A percentile compares a stretch with the other conserved stretches of the same genome.
Conservation (phyloP, 1,140 invertebrate species). For the Hylaeus volcanicus region DNA sequence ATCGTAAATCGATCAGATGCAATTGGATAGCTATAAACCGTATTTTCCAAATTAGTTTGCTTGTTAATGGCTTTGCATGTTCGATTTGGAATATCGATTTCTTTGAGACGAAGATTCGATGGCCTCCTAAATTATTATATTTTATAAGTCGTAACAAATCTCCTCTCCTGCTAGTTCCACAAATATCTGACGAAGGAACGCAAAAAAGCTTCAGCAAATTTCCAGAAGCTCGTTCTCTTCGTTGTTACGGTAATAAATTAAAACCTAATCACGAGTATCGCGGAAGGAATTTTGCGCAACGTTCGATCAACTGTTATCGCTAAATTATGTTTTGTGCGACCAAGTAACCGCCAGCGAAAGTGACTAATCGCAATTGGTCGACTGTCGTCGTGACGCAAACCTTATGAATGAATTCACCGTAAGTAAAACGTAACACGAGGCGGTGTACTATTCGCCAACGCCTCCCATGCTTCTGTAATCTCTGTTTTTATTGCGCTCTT, state of each 20-base stretch:
- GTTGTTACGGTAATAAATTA: background rate
- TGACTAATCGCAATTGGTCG: constrained; percentile 6
- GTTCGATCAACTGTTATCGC: background rate
- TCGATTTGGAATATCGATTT: too few relatives aligned
- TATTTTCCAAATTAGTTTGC: too few relatives aligned
- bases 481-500: background rate
- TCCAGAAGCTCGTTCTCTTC: background rate
- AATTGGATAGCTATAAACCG: too few relatives aligned
- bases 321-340: background rate
- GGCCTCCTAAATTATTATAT: too few relatives aligned
- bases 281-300: background rate
- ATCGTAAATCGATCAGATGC: too few relatives aligned
- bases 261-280: background rate
- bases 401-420: background rate
- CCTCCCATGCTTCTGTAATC: background rate
- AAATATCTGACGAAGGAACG: background rate
- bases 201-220: background rate
- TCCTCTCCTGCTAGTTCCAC: too few relatives aligned
- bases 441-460: background rate
- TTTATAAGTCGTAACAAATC: too few relatives aligned
- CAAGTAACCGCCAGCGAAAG: background rate
- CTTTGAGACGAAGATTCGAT: too few relatives aligned
- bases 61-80: too few relatives aligned
- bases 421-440: background rate
- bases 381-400: background rate